A percentile compares a stretch with the other conserved stretches of the same genome.
Evolutionary conservation across 2,113 vertebrate species (phyloP).

Genomic region (Dasyprocta punctata): DNA sequence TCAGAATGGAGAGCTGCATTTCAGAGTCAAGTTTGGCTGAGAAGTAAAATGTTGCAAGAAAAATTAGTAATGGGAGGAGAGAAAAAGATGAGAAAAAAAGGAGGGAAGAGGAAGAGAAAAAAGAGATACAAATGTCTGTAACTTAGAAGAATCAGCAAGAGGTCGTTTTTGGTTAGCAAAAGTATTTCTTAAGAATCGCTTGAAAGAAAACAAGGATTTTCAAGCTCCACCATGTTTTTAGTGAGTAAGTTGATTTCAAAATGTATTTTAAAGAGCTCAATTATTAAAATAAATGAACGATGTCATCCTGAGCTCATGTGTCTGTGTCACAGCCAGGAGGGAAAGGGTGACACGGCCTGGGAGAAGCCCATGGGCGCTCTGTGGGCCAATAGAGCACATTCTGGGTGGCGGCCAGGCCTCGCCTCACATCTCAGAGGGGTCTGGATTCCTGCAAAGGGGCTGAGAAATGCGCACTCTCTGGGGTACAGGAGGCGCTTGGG

Average conservation of each 20-base stretch:
- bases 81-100: background rate
- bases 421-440: constrained; percentile 29
- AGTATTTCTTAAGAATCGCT: constrained; percentile 16
- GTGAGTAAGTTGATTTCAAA: constrained; percentile 53
- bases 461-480: constrained; percentile 1
- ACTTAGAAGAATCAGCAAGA: background rate
- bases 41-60: background rate
- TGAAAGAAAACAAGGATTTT: constrained; percentile 51
- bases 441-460: constrained; percentile 41
- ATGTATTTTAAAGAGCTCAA: constrained; percentile 32
- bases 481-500: constrained; percentile 1
- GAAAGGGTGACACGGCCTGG: background rate
- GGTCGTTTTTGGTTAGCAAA: background rate
- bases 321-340: constrained; percentile 3
- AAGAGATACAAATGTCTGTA: background rate
- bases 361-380: background rate
- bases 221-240: constrained; percentile 23
- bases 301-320: constrained; percentile 53
- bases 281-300: constrained; percentile 59
- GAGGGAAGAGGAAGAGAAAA: background rate
- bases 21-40: background rate
- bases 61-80: background rate
- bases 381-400: background rate
- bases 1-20: background rate
- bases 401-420: background rate